Percentiles rank a stretch among this genome's conserved stretches.
Evolutionary conservation across 1,140 invertebrate genomes (phyloP).

Genomic region (Zaprionus tsacasi): DNA sequence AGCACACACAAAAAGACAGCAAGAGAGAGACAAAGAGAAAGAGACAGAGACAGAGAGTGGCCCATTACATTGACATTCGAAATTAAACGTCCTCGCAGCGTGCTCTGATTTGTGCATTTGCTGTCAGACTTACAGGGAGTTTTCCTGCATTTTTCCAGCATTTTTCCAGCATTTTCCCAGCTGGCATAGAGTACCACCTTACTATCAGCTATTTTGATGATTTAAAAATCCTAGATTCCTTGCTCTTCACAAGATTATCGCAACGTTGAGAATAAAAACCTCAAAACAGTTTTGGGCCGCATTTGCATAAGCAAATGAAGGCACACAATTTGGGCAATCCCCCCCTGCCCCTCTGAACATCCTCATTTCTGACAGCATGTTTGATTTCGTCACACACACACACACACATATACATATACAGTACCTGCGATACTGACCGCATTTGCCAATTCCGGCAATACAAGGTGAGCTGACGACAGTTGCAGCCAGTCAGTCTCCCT

Average conservation of each 20-base stretch:
- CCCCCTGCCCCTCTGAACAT: not conserved
- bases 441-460: conserved; percentile 5
- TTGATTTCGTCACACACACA: conserved; percentile 4
- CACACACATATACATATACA: not conserved
- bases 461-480: conserved; percentile 9
- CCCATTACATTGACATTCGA: conserved; percentile 38
- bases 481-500: not conserved
- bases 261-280: not conserved
- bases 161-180: too few relatives aligned
- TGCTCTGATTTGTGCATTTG: conserved; percentile 27
- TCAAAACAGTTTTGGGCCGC: not conserved
- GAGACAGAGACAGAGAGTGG: not conserved
- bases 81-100: conserved; percentile 25
- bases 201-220: not conserved
- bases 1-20: too few relatives aligned
- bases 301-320: conserved; percentile 16
- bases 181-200: too few relatives aligned
- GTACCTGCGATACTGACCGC: conserved; percentile 1
- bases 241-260: not conserved
- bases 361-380: not conserved
- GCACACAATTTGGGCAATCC: not conserved
- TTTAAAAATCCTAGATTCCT: not conserved
- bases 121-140: not conserved
- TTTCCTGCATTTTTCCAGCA: too few relatives aligned
- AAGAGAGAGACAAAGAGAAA: not conserved